Conservation (phyloP, 1,140 invertebrate genomes). For the Lucilia sericata region DNA sequence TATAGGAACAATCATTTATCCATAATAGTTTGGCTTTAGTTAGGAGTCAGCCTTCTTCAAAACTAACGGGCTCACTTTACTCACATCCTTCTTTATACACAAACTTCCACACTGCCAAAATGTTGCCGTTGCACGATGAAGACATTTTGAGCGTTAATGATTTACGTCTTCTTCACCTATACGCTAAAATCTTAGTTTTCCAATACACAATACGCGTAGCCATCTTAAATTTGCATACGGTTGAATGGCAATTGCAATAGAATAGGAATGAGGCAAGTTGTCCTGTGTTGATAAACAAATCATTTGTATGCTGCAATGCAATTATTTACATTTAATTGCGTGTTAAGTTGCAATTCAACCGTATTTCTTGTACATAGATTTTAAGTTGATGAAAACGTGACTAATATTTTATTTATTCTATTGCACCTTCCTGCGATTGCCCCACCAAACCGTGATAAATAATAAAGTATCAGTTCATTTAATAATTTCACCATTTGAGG, state of each 20-base stretch:
- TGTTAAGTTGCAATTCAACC: slow-evolving; percentile 35
- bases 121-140: background rate
- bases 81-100: background rate
- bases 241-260: background rate
- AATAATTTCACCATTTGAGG: background rate
- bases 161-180: background rate
- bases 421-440: too few relatives aligned
- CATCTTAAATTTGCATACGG: background rate
- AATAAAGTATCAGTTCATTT: background rate
- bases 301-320: slow-evolving; percentile 42
- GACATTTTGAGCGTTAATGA: slow-evolving; percentile 41
- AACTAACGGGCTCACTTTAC: background rate
- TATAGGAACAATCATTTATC: too few relatives aligned
- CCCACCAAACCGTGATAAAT: background rate
- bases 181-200: background rate
- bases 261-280: background rate
- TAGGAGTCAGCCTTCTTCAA: background rate
- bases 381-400: slow-evolving; percentile 33
- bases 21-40: too few relatives aligned
- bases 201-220: background rate
- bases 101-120: background rate
- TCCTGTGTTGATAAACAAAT: slow-evolving; percentile 42
- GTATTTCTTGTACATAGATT: background rate
- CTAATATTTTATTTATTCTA: slow-evolving; percentile 1
- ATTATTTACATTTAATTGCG: slow-evolving; percentile 46